A percentile compares a stretch with the other conserved stretches of the same genome.
These are phyloP conservation scores for Sciurus niger DNA, from an alignment of 2,113 vertebrate genomes.

Conservation along the genomic window DNA sequence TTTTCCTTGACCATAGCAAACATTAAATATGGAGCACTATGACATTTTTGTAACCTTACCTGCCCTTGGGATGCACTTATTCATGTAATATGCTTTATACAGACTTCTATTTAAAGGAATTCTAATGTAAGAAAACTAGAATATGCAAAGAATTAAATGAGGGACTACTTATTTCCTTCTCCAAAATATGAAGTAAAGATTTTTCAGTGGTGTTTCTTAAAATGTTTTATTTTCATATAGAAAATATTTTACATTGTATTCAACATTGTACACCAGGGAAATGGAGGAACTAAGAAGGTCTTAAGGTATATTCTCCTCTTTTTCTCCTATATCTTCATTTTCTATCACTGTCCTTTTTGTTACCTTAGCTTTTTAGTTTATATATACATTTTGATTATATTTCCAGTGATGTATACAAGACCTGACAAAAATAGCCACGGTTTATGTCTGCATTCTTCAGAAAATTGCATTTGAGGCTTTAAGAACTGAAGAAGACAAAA, in stretches of 20 bases:
- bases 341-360: background rate
- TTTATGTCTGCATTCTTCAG: background rate
- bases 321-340: background rate
- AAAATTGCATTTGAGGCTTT: constrained; percentile 17
- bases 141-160: background rate
- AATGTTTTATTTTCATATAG: background rate
- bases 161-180: background rate
- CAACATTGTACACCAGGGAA: background rate
- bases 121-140: background rate
- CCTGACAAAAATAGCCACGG: background rate
- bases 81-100: background rate
- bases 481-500: background rate
- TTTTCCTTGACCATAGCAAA: background rate
- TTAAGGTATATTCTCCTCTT: background rate
- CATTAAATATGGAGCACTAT: background rate
- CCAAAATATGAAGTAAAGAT: background rate
- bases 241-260: background rate
- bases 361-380: constrained; percentile 19
- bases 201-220: background rate
- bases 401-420: background rate
- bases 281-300: background rate
- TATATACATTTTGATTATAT: background rate
- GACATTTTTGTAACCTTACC: background rate
- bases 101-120: background rate
- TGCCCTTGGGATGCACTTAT: background rate